Evolutionary conservation across 2,888 invertebrate species (phyloP).

Genomic region (Lordiphosa fenestrarum): DNA sequence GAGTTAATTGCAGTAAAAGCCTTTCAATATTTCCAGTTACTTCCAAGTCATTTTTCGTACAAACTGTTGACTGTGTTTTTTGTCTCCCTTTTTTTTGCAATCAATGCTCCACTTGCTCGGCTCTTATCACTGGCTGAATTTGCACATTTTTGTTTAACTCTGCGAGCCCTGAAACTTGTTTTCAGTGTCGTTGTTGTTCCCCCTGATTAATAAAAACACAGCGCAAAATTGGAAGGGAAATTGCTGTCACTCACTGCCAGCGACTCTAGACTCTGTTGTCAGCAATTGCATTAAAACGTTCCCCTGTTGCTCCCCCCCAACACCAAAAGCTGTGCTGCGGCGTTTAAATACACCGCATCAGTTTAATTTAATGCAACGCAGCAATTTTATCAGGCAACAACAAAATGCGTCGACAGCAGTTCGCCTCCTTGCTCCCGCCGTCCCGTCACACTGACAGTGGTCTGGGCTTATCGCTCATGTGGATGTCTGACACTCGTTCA

Average conservation of each 20-base stretch:
- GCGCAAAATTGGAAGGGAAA: constrained; percentile 65
- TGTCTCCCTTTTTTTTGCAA: too few relatives aligned
- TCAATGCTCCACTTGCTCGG: too few relatives aligned
- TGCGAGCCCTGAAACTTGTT: constrained; percentile 21
- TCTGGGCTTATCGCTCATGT: constrained; percentile 53
- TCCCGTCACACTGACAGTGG: constrained; percentile 12
- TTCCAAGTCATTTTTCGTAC: too few relatives aligned
- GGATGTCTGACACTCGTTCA: constrained; percentile 22
- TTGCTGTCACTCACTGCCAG: constrained; percentile 64
- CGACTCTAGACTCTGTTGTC: constrained; percentile 32
- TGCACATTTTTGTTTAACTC: constrained; percentile 15
- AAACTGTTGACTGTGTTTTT: too few relatives aligned
- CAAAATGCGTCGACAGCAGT: constrained; percentile 50
- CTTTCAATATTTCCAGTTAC: too few relatives aligned
- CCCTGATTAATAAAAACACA: constrained; percentile 64
- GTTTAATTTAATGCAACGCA: constrained; percentile 71
- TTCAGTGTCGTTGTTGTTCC: constrained; percentile 24
- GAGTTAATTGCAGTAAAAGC: background rate
- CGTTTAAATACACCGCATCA: constrained; percentile 68
- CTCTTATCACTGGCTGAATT: background rate
- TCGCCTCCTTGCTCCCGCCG: constrained; percentile 3
- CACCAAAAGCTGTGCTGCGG: constrained; percentile 25
- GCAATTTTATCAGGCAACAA: constrained; percentile 62
- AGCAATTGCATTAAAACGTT: constrained; percentile 54
- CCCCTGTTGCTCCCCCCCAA: constrained; percentile 17